Conservation (phyloP, 2,113 vertebrate species). For the Anhinga anhinga region DNA sequence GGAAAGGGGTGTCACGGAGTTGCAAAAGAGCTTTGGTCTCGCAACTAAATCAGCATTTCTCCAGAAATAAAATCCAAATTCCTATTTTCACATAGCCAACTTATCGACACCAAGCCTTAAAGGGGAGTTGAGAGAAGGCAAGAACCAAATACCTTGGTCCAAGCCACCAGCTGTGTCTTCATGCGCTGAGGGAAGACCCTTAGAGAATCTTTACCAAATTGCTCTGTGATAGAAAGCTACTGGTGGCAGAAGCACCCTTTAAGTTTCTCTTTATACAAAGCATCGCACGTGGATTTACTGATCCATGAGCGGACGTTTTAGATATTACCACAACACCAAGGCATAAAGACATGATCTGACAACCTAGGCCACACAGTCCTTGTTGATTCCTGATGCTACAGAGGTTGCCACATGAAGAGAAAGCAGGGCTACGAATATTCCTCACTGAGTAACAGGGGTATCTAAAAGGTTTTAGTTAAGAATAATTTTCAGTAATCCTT, state of each 20-base stretch:
- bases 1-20: background rate
- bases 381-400: background rate
- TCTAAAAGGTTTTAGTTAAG: background rate
- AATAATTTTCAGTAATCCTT: background rate
- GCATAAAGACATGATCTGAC: background rate
- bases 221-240: background rate
- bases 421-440: background rate
- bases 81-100: background rate
- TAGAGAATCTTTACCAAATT: background rate
- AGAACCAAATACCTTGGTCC: background rate
- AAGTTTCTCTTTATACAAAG: background rate
- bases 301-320: background rate
- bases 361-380: background rate
- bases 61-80: background rate
- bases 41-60: background rate
- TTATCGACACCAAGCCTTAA: background rate
- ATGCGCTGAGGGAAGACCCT: background rate
- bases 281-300: background rate
- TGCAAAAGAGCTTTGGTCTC: background rate
- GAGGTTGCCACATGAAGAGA: background rate
- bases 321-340: background rate
- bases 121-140: background rate
- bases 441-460: background rate
- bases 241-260: background rate
- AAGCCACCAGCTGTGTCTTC: background rate